Percentiles rank a stretch among this genome's conserved stretches.
Conservation (phyloP, 2,797 vertebrate species). For the Coracias cyanogaster region DNA sequence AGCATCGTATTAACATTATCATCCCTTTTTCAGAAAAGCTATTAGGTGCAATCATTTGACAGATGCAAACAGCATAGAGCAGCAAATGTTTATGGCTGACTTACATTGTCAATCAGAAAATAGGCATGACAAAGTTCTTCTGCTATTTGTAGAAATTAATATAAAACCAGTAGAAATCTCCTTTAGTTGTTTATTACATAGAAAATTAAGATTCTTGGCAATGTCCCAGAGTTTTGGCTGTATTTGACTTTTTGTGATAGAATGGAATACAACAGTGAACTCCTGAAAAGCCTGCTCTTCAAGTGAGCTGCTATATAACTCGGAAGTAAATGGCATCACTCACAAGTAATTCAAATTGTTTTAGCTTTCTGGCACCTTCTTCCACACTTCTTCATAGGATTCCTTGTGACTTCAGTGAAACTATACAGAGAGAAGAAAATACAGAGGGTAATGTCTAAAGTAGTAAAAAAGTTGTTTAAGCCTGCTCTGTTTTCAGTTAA, state of each 20-base stretch:
- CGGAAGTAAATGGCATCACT: background rate
- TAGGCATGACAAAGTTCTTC: background rate
- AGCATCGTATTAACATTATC: background rate
- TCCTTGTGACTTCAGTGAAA: background rate
- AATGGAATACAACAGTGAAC: background rate
- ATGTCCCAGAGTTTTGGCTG: background rate
- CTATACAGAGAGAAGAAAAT: background rate
- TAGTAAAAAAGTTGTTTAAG: background rate
- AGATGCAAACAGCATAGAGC: background rate
- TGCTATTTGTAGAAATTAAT: background rate
- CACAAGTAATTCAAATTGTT: background rate
- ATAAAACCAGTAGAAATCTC: background rate
- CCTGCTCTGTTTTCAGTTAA: background rate
- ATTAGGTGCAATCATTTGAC: background rate
- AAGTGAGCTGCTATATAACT: background rate
- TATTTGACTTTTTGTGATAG: background rate
- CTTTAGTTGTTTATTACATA: background rate
- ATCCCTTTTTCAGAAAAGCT: background rate
- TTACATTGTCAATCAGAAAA: background rate
- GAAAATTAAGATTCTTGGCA: background rate
- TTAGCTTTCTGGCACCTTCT: background rate
- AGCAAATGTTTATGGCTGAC: background rate
- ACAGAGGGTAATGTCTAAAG: background rate
- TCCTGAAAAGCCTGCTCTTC: background rate
- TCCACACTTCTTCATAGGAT: background rate